phyloP scores from a whole-genome alignment of 2,797 vertebrate species.

The Pantherophis vulpinus region DNA sequence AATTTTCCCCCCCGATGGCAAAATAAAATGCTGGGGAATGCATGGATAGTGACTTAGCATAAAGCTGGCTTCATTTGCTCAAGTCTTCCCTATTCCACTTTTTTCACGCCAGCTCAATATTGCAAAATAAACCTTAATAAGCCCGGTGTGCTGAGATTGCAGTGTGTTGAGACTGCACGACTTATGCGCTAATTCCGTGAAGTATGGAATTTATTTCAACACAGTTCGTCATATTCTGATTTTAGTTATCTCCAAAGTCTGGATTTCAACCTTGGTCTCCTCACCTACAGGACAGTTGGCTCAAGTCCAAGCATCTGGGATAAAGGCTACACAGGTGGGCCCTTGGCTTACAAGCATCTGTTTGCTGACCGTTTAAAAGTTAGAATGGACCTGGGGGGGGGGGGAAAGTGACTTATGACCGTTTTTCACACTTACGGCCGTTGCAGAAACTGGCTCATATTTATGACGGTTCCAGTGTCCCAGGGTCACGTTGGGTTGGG shows the following conservation, averaged over 20 bases:
- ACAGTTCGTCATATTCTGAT: neutral
- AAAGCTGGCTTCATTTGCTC: neutral
- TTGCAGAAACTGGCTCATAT: no score
- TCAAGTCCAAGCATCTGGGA: neutral
- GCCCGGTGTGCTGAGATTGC: neutral
- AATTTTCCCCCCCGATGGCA: neutral
- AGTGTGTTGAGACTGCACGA: neutral
- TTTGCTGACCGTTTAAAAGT: no score
- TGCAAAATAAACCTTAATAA: neutral
- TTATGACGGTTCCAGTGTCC: no score
- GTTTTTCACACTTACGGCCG: no score
- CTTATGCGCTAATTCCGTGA: no score
- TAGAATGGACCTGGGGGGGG: no score
- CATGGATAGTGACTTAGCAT: neutral
- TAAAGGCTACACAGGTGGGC: neutral
- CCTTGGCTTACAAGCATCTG: no score
- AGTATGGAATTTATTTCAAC: slow-evolving; percentile 7
- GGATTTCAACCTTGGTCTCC: neutral
- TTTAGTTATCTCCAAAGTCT: neutral
- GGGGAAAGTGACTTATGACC: no score
- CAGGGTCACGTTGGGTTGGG: no score
- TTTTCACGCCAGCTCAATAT: neutral
- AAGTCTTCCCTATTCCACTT: neutral
- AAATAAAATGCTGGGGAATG: neutral
- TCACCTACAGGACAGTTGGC: neutral